Evolutionary conservation across 2,888 invertebrate species (phyloP), one percentile per base, ranked within the genome.

Genomic region (Xestia c-nigrum): DNA sequence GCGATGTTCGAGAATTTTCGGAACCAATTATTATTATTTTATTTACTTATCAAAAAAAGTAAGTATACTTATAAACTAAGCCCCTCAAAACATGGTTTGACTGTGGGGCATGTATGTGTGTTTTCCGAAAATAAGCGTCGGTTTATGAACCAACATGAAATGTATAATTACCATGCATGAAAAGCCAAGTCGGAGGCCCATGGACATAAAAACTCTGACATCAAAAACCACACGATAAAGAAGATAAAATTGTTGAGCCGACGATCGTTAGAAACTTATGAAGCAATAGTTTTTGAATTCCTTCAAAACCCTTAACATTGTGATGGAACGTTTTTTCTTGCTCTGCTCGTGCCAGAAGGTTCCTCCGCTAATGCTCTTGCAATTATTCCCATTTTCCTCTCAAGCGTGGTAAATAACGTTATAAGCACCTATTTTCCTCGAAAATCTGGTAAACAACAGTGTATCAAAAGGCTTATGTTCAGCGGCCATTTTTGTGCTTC

Each of bases 401-500:
- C 16, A 40, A 50, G 57, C 19, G 3, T 38, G 16, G 19, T 16
- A 43, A 43, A 57, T 57, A 46, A 43, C 1, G 43, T n/a, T 43
- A 64, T 64, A 2, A 6, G 43, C 16, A 16, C n/a, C 1, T 67
- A 79, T 50, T 55, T 76, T 67, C 31, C 24, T 21, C 21, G 12
- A n/a, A 3, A 38, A 21, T 46, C 14, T 14, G 24, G 24, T 1
- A 21, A 77, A 75, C 31, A 75, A 61, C 40, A 59, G 19, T 46
- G 57, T 75, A 63, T 24, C 55, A 50, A 1, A 61, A 47, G 63
- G 38, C 67, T 68, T 82, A 61, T 43, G 67, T 82, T 63, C 43
- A 6, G 47, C 50, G 78, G 55, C 68, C 57, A 77, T 83, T 79
- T 77, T 67, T 31, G 7, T 7, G 46, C 40, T 78, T 64, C 38